Conservation (phyloP, 2,797 vertebrate species). For the Carcharodon carcharias region DNA sequence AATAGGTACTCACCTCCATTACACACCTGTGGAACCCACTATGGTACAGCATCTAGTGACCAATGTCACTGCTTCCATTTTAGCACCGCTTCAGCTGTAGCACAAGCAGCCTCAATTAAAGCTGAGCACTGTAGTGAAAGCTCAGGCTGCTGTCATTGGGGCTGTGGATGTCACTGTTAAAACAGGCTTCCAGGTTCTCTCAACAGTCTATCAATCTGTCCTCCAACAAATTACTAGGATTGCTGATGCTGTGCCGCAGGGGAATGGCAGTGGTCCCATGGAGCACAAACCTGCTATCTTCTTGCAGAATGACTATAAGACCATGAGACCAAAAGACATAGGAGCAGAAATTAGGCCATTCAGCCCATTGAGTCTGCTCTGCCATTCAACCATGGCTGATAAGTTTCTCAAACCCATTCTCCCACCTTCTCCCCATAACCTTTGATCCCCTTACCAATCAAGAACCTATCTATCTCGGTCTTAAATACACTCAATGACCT, state of each 20-base stretch:
- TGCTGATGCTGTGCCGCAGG: background rate
- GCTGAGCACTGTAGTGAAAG: background rate
- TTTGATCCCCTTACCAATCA: too few species aligned
- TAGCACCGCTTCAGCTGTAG: background rate
- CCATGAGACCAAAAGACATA: too few species aligned
- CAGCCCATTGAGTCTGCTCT: too few species aligned
- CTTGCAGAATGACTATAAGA: background rate
- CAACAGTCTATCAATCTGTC: background rate
- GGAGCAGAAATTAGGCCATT: too few species aligned
- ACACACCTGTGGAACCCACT: too few species aligned
- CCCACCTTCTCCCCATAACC: too few species aligned
- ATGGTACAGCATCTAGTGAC: too few species aligned
- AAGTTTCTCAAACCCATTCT: too few species aligned
- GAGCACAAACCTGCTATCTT: background rate
- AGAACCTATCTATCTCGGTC: too few species aligned
- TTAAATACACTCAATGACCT: too few species aligned
- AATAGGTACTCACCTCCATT: too few species aligned
- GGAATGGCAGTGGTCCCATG: background rate
- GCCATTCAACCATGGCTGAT: too few species aligned
- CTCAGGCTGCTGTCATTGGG: background rate
- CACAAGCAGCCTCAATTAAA: background rate
- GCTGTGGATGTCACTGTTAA: background rate
- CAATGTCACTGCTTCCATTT: background rate
- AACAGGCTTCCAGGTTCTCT: background rate
- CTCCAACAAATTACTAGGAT: background rate